Evolutionary conservation across 2,888 invertebrate species (phyloP).

Genomic region (Philonicus albiceps): DNA sequence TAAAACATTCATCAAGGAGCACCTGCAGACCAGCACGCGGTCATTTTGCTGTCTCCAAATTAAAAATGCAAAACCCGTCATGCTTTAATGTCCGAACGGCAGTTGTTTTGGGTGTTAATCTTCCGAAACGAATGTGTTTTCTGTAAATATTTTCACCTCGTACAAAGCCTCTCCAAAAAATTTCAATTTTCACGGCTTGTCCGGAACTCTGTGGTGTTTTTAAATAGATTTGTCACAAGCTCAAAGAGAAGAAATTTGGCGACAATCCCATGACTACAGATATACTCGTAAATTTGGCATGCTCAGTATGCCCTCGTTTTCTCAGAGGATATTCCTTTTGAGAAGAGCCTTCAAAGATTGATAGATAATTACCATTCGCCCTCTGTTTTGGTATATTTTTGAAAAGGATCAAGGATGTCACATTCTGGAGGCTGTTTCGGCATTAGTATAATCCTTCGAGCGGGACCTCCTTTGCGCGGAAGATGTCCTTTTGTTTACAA

Average conservation of each 20-base stretch:
- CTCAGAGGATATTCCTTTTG: neutral
- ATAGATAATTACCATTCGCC: slow-evolving; percentile 19
- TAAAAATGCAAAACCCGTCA: slow-evolving; percentile 17
- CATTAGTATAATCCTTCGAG: slow-evolving; percentile 15
- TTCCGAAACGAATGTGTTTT: slow-evolving; percentile 29
- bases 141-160: slow-evolving; percentile 35
- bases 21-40: neutral
- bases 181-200: slow-evolving; percentile 22
- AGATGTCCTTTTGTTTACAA: slow-evolving; percentile 26
- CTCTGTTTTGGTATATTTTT: neutral
- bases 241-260: neutral
- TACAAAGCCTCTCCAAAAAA: slow-evolving; percentile 23
- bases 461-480: neutral
- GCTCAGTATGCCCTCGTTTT: neutral
- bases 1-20: neutral
- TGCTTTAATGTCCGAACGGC: neutral
- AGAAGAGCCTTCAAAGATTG: neutral
- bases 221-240: slow-evolving; percentile 7
- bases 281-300: neutral
- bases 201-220: neutral
- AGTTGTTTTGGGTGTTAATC: slow-evolving; percentile 8
- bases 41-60: neutral
- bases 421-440: neutral
- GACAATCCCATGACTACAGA: neutral
- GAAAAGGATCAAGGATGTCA: slow-evolving; percentile 7